Conservation (phyloP, 2,797 vertebrate genomes). For the Hirundo rustica region DNA sequence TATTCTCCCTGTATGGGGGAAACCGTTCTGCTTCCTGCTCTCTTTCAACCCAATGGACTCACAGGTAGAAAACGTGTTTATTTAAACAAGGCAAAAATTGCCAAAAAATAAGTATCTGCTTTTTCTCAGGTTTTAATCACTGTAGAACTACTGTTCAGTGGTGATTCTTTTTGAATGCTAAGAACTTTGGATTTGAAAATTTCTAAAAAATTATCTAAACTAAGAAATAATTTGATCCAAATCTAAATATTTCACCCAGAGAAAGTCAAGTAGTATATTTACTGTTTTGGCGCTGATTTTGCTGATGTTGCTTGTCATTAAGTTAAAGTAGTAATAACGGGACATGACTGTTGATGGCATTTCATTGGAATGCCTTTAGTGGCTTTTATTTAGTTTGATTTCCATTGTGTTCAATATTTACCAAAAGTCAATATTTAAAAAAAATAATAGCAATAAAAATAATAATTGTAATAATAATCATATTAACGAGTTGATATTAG, state of each 20-base stretch:
- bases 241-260: not conserved
- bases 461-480: fast-evolving
- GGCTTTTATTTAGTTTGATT: not conserved
- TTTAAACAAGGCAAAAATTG: not conserved
- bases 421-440: not conserved
- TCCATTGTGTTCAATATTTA: not conserved
- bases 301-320: not conserved
- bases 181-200: not conserved
- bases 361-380: not conserved
- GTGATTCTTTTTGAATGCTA: not conserved
- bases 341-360: not conserved
- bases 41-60: not conserved
- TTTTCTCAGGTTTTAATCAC: not conserved
- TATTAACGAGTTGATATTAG: not conserved
- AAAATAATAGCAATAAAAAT: not conserved
- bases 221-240: not conserved
- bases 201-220: not conserved
- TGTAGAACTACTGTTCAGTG: not conserved
- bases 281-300: not conserved
- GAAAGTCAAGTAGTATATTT: not conserved
- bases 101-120: not conserved
- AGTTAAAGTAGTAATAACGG: not conserved
- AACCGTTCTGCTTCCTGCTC: not conserved
- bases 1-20: not conserved
- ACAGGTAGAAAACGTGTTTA: not conserved